phyloP scores from a whole-genome alignment of 1,140 invertebrate genomes.

The Drosophila insularis region DNA sequence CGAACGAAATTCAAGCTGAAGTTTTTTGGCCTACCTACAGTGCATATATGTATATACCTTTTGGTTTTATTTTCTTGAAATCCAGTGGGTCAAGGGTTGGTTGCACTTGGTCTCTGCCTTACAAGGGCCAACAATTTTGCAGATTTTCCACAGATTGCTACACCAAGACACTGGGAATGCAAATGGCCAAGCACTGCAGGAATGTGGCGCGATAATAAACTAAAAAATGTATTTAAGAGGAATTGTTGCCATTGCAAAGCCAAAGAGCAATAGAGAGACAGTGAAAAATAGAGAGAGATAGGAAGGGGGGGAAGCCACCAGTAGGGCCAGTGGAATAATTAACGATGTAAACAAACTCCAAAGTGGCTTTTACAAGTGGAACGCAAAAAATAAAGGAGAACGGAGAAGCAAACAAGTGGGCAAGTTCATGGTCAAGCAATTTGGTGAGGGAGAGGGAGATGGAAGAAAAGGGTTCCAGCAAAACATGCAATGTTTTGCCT shows the following conservation, averaged over 20 bases:
- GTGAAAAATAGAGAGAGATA: neutral
- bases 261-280: too few relatives aligned
- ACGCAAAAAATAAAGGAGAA: neutral
- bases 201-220: conserved; percentile 45
- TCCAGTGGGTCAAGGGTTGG: conserved; percentile 1
- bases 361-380: conserved; percentile 15
- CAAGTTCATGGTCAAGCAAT: conserved; percentile 55
- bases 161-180: neutral
- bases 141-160: neutral
- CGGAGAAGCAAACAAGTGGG: neutral
- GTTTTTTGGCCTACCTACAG: conserved; percentile 7
- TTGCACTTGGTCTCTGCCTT: neutral
- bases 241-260: neutral
- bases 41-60: conserved; percentile 11
- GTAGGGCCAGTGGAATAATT: conserved; percentile 31
- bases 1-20: conserved; percentile 4
- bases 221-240: conserved; percentile 27
- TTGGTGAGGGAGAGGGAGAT: neutral
- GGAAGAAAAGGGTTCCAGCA: neutral
- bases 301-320: neutral
- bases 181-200: conserved; percentile 9
- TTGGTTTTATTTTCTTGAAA: conserved; percentile 2
- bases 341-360: conserved; percentile 46
- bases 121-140: neutral
- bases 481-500: conserved; percentile 4